Percentiles rank a stretch among this genome's conserved stretches.
phyloP scores from a whole-genome alignment of 2,888 invertebrate species.

The Conchocele bisecta region DNA sequence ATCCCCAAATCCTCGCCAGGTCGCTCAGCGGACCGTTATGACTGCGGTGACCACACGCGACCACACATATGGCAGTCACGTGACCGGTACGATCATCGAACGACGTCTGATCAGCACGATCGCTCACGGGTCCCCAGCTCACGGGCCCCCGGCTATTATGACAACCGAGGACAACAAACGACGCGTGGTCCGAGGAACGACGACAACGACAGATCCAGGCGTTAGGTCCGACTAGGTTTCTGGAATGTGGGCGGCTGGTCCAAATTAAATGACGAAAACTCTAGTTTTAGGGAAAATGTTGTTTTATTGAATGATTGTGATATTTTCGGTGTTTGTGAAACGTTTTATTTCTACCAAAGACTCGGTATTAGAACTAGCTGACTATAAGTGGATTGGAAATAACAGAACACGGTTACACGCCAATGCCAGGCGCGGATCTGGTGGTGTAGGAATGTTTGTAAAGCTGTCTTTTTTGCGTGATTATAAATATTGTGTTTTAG shows the following conservation, averaged over 20 bases:
- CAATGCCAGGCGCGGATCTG: neutral
- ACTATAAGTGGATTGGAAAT: slow-evolving; percentile 3
- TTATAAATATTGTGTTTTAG: neutral
- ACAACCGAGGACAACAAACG: no score
- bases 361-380: neutral
- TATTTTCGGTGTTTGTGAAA: slow-evolving; percentile 10
- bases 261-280: slow-evolving; percentile 8
- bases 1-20: no score
- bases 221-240: slow-evolving; percentile 9
- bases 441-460: slow-evolving; percentile 11
- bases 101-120: no score
- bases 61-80: no score
- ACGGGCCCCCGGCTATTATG: no score
- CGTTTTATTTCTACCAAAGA: neutral
- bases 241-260: slow-evolving; percentile 15
- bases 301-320: slow-evolving; percentile 10
- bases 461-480: neutral
- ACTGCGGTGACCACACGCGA: no score
- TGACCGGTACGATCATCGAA: no score
- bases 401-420: neutral
- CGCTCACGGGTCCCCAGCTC: no score
- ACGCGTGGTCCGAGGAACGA: no score
- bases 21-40: neutral
- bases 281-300: slow-evolving; percentile 7
- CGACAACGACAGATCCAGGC: no score